Evolutionary conservation across 2,797 vertebrate genomes (phyloP).

Genomic region (Glyptemys insculpta): DNA sequence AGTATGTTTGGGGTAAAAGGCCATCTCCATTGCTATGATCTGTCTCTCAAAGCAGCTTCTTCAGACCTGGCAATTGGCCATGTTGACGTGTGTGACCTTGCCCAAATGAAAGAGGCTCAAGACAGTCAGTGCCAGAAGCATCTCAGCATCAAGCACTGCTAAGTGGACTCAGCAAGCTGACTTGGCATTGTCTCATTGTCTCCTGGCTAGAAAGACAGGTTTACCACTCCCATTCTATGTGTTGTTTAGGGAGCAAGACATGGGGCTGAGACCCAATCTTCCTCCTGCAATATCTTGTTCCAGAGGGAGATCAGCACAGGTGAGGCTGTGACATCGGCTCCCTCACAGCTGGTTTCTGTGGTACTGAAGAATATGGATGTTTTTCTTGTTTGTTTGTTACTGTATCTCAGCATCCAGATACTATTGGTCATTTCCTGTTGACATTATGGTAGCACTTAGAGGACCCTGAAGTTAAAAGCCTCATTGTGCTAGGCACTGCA

Average conservation of each 20-base stretch:
- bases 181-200: not conserved
- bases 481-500: not conserved
- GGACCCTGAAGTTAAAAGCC: not conserved
- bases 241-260: not conserved
- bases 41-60: fast-evolving
- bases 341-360: not conserved
- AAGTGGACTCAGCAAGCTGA: not conserved
- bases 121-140: not conserved
- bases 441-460: not conserved
- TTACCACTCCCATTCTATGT: not conserved
- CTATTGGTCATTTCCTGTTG: not conserved
- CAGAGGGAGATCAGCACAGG: fast-evolving
- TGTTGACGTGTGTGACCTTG: not conserved
- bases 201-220: not conserved
- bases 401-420: fast-evolving
- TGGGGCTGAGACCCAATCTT: not conserved
- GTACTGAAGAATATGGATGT: not conserved
- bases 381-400: not conserved
- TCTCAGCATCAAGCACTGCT: not conserved
- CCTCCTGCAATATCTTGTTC: not conserved
- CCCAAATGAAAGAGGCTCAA: not conserved
- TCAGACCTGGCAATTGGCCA: not conserved
- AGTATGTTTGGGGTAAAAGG: not conserved
- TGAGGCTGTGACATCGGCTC: not conserved
- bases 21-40: not conserved